A percentile compares a stretch with the other conserved stretches of the same genome.
These are phyloP conservation scores for Leucopsar rothschildi DNA, from an alignment of 2,113 vertebrate genomes.

Conservation along the genomic window DNA sequence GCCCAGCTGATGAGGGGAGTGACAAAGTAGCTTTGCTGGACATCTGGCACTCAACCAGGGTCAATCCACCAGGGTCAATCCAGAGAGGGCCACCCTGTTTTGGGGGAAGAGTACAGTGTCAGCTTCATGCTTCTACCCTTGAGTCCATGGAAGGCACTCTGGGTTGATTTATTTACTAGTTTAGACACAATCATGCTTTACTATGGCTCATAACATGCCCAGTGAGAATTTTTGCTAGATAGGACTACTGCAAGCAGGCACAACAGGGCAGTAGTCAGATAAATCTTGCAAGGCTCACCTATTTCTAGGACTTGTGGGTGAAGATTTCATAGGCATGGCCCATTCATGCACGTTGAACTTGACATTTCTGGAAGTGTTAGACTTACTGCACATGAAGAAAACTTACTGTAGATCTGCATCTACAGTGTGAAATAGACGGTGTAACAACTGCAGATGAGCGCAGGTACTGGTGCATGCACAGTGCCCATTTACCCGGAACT, in stretches of 20 bases:
- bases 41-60: background rate
- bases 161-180: background rate
- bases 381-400: background rate
- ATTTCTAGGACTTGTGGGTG: background rate
- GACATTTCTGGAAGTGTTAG: background rate
- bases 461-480: background rate
- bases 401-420: background rate
- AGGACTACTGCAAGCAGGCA: background rate
- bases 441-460: background rate
- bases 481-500: background rate
- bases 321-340: background rate
- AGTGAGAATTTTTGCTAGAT: background rate
- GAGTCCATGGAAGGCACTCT: background rate
- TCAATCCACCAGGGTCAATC: too few relatives aligned
- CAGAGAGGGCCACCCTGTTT: background rate
- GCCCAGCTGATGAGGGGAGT: background rate
- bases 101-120: background rate
- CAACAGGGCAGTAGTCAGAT: background rate
- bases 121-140: background rate
- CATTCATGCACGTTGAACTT: background rate
- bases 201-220: background rate
- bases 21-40: background rate
- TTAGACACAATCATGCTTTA: background rate
- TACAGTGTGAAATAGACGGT: background rate
- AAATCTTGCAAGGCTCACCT: background rate